Evolutionary conservation across 2,888 invertebrate genomes (phyloP).

Genomic region (Cephalotes varians): DNA sequence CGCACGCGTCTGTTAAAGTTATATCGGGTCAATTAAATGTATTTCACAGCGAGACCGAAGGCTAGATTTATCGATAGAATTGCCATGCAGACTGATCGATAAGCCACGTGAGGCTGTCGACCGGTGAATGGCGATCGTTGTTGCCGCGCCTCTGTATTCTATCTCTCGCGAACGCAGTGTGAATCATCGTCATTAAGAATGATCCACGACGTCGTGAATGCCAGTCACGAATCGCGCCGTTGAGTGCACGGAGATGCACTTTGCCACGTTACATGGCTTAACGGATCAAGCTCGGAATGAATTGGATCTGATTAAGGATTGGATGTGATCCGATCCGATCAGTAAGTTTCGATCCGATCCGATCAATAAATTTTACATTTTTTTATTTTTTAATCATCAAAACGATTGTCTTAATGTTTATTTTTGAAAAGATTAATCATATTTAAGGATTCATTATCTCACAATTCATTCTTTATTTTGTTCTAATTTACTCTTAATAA

Average conservation of each 20-base stretch:
- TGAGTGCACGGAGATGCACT: conserved; percentile 34
- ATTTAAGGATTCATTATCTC: background rate
- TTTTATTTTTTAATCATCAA: background rate
- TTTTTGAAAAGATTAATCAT: background rate
- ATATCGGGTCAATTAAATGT: conserved; percentile 62
- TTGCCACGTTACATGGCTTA: conserved; percentile 38
- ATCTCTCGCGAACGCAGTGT: conserved; percentile 49
- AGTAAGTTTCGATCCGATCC: background rate
- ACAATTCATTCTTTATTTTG: background rate
- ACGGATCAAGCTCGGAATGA: conserved; percentile 33
- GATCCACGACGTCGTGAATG: conserved; percentile 53
- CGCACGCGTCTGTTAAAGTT: conserved; percentile 16
- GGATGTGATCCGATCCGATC: background rate
- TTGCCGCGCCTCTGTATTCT: conserved; percentile 29
- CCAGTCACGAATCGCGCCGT: conserved; percentile 50
- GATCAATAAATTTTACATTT: background rate
- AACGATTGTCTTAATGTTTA: background rate
- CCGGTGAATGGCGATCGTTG: conserved; percentile 32
- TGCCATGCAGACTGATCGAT: conserved; percentile 35
- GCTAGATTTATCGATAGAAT: conserved; percentile 42
- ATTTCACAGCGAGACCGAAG: conserved; percentile 45
- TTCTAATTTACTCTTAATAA: background rate
- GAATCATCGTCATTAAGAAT: conserved; percentile 65
- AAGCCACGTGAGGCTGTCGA: conserved; percentile 41
- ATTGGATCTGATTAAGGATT: background rate